Evolutionary conservation across 2,888 invertebrate genomes (phyloP).

Genomic region (Ischnus inquisitorius): DNA sequence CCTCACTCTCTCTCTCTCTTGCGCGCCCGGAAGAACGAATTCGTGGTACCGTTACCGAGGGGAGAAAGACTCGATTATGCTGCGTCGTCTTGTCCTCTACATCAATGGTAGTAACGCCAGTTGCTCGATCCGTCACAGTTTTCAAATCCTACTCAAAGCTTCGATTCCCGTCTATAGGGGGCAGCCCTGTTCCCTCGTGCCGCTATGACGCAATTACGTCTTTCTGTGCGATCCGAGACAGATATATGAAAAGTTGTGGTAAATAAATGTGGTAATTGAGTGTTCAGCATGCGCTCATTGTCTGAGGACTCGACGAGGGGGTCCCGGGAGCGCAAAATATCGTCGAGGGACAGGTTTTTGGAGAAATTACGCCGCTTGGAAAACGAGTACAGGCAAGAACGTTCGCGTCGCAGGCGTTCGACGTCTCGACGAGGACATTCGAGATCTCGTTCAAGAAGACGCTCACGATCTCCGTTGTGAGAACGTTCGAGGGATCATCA

Average conservation of each 20-base stretch:
- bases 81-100: slow-evolving; percentile 21
- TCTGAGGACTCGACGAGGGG: slow-evolving; percentile 42
- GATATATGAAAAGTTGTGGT: slow-evolving; percentile 36
- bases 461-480: slow-evolving; percentile 10
- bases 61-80: slow-evolving; percentile 27
- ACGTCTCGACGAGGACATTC: slow-evolving; percentile 25
- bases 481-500: slow-evolving; percentile 8
- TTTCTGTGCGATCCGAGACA: slow-evolving; percentile 66
- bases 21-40: too few relatives aligned
- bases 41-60: too few relatives aligned
- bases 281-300: slow-evolving; percentile 43
- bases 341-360: slow-evolving; percentile 33
- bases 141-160: slow-evolving; percentile 31
- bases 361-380: slow-evolving; percentile 55
- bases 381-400: slow-evolving; percentile 42
- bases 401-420: slow-evolving; percentile 21
- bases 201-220: slow-evolving; percentile 51
- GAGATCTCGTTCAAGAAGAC: slow-evolving; percentile 52
- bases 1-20: too few relatives aligned
- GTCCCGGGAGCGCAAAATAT: slow-evolving; percentile 27
- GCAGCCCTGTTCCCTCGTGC: slow-evolving; percentile 10
- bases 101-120: slow-evolving; percentile 36
- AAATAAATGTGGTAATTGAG: slow-evolving; percentile 1
- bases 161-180: slow-evolving; percentile 13
- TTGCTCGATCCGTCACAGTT: slow-evolving; percentile 35